A percentile compares a stretch with the other conserved stretches of the same genome.
phyloP scores from a whole-genome alignment of 2,797 vertebrate genomes.

The Pipistrellus kuhlii region DNA sequence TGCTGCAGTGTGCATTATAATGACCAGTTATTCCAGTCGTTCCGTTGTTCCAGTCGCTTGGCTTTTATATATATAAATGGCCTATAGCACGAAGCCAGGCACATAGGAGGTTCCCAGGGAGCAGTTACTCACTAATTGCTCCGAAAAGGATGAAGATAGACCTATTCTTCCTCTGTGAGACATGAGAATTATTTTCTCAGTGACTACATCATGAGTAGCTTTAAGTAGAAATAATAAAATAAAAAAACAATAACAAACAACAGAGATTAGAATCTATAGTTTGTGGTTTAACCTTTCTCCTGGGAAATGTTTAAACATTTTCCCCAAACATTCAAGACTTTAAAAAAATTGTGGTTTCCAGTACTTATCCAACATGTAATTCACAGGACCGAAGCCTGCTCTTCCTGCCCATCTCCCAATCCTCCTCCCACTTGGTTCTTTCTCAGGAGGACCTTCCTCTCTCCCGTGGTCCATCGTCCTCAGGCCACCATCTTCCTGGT shows the following conservation, averaged over 20 bases:
- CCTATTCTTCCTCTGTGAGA: background rate
- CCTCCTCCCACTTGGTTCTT: background rate
- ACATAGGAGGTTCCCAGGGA: background rate
- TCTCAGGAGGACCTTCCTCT: background rate
- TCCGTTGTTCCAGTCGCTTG: too few relatives aligned
- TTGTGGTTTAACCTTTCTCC: constrained; percentile 21
- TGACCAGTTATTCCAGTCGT: too few relatives aligned
- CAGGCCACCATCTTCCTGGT: background rate
- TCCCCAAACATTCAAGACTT: background rate
- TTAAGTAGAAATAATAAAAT: background rate
- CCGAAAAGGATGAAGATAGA: background rate
- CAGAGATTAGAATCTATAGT: background rate
- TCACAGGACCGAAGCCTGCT: background rate
- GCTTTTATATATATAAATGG: too few relatives aligned
- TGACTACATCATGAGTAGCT: background rate
- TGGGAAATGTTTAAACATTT: constrained; percentile 14
- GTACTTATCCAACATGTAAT: background rate
- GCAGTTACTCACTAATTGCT: background rate
- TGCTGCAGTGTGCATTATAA: too few relatives aligned
- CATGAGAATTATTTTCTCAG: background rate
- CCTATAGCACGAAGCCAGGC: background rate
- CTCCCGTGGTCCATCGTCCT: background rate
- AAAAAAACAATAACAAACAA: background rate
- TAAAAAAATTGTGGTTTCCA: background rate
- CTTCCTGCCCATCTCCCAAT: fast-evolving